These are phyloP conservation scores for Lampris megalopsis DNA, from an alignment of 2,113 vertebrate genomes.

Conservation along the genomic window DNA sequence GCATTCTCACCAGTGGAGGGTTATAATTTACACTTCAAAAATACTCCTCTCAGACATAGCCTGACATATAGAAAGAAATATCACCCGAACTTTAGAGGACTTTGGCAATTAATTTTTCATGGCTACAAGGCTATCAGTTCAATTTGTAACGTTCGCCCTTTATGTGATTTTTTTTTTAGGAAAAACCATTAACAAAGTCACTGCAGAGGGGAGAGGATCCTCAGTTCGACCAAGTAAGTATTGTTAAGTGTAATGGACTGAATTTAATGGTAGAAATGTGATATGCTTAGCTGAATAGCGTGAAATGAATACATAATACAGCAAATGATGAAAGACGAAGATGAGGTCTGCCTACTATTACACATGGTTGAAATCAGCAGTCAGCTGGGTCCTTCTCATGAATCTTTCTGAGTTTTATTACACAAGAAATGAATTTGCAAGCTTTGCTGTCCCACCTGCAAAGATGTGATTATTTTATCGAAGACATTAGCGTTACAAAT, in stretches of 20 bases:
- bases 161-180: constrained; percentile 79
- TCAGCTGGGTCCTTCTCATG: too few species aligned
- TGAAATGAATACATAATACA: background rate
- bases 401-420: too few species aligned
- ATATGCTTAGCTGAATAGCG: background rate
- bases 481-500: too few species aligned
- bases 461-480: background rate
- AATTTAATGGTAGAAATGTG: background rate
- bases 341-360: background rate
- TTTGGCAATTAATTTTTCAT: constrained; percentile 3
- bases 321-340: background rate
- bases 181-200: constrained; percentile 96
- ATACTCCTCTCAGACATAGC: constrained; percentile 26
- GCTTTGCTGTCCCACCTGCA: background rate
- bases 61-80: constrained; percentile 24
- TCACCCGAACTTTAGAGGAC: constrained; percentile 10
- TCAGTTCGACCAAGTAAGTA: constrained; percentile 97
- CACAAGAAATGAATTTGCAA: background rate
- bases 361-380: too few species aligned
- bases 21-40: constrained; percentile 54
- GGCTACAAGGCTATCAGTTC: background rate
- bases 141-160: background rate
- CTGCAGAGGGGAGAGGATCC: constrained; percentile 96
- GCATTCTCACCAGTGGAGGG: constrained; percentile 60
- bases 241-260: background rate